Evolutionary conservation across 2,888 invertebrate genomes (phyloP).

Genomic region (Xylota segnis): DNA sequence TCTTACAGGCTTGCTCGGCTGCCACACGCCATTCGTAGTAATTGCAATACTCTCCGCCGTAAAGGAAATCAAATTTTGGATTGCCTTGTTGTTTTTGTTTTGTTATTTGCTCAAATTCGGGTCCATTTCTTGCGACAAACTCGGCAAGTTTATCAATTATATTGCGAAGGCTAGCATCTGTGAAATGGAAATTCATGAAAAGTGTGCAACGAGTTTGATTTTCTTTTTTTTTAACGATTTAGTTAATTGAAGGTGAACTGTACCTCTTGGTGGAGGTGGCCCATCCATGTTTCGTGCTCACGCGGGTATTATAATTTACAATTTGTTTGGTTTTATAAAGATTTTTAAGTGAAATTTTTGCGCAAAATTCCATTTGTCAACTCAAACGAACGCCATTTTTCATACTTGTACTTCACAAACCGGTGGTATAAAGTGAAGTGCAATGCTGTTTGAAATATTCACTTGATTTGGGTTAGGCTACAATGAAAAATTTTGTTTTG

Average conservation of each 20-base stretch:
- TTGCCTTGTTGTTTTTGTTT: constrained; percentile 99
- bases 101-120: constrained; percentile 99
- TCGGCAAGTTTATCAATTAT: constrained; percentile 99
- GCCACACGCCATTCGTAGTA: constrained; percentile 99
- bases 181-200: constrained; percentile 36
- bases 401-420: constrained; percentile 39
- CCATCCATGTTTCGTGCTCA: constrained; percentile 69
- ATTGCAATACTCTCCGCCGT: constrained; percentile 97
- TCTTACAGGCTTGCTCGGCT: constrained; percentile 96
- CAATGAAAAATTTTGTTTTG: background rate
- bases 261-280: constrained; percentile 77
- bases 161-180: constrained; percentile 96
- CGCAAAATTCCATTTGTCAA: constrained; percentile 70
- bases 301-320: constrained; percentile 2
- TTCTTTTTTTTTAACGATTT: background rate
- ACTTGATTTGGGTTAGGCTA: background rate
- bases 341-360: constrained; percentile 49
- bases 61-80: constrained; percentile 98
- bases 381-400: constrained; percentile 73
- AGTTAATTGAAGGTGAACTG: background rate
- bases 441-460: background rate
- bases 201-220: constrained; percentile 5
- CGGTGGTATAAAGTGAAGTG: constrained; percentile 47
- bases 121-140: constrained; percentile 99
- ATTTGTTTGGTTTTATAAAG: constrained; percentile 13